Conservation (phyloP, 1,140 invertebrate genomes). For the Papilio polytes region DNA sequence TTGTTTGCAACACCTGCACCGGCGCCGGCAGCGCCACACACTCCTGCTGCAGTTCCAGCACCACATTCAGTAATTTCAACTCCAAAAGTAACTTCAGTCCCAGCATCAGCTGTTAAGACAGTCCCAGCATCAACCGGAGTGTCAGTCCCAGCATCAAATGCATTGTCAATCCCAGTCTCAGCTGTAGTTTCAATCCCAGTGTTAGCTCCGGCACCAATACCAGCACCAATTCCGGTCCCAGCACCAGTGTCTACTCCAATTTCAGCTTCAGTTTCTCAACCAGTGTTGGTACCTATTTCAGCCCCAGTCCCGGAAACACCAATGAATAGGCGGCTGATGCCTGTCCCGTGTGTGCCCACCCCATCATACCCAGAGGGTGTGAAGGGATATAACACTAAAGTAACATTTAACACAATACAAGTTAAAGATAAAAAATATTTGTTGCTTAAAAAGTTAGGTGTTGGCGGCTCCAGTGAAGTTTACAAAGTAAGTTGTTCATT, state of each 20-base stretch:
- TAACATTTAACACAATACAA: conserved; percentile 73
- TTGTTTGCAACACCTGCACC: conserved; percentile 13
- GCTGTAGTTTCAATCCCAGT: neutral
- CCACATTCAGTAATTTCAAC: neutral
- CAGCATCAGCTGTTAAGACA: neutral
- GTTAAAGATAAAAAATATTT: conserved; percentile 82
- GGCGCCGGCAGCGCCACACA: neutral
- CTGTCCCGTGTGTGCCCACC: conserved; percentile 63
- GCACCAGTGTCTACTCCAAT: neutral
- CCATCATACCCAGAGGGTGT: conserved; percentile 73
- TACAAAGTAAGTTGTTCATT: conserved; percentile 72
- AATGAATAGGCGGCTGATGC: conserved; percentile 63
- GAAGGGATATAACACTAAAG: conserved; percentile 62
- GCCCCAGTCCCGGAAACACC: conserved; percentile 65
- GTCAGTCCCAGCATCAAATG: conserved; percentile 21
- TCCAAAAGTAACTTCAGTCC: neutral
- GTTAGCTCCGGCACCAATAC: neutral
- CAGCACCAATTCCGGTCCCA: neutral
- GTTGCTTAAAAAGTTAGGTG: conserved; percentile 78
- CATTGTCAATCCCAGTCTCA: neutral
- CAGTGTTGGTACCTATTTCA: neutral
- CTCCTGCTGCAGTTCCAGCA: conserved; percentile 15
- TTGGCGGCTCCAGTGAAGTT: conserved; percentile 81
- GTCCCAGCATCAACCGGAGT: conserved; percentile 25
- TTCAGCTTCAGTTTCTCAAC: conserved; percentile 50